Evolutionary conservation across 2,113 vertebrate genomes (phyloP), one percentile per base, ranked within the genome.

Genomic region (Cavia porcellus): DNA sequence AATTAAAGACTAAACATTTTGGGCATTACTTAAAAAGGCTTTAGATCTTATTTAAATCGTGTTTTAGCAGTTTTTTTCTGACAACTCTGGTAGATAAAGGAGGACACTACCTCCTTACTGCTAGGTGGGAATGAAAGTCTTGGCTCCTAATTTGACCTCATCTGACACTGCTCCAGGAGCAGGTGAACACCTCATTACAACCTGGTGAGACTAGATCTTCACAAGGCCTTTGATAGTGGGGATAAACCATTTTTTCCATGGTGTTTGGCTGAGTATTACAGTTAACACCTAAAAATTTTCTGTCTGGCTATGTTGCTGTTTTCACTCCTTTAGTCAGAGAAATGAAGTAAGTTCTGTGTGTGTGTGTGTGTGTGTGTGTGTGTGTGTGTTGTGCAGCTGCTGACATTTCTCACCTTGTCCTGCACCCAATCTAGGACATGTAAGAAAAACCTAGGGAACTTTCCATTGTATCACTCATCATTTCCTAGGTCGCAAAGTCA

Each of bases 11-110:
- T 86, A 5, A 86, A 92, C 24, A 72, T 86, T 80, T 72, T 30
- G 47, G 42, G 59, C 90, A 70, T 90, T 70, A 80, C 66, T 80
- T 84, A 66, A 87, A 75, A 91, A 85, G 14, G 28, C 24, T 84
- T 47, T 86, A 38, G 32, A 50, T 86, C 28, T 90, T 52, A 94
- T 72, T 90, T 79, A 85, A 92, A 77, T 57, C 30, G 17, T 57
- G 38, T 91, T 74, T 94, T 62, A 88, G 38, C 45, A 94, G 77
- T 45, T 32, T 47, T 92, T 95, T 88, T 93, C 50, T 95, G 86
- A 81, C 13, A 2, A 68, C 30, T 90, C 25, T 15, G 7, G 47
- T 74, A 19, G 64, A 57, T 95, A 12, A 97, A 81, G 45, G 77
- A 50, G 8, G n/a, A 81, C 30, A 59, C 70, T 81, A 10, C 66